Evolutionary conservation across 2,888 invertebrate genomes (phyloP).

Genomic region (Apeira syringaria): DNA sequence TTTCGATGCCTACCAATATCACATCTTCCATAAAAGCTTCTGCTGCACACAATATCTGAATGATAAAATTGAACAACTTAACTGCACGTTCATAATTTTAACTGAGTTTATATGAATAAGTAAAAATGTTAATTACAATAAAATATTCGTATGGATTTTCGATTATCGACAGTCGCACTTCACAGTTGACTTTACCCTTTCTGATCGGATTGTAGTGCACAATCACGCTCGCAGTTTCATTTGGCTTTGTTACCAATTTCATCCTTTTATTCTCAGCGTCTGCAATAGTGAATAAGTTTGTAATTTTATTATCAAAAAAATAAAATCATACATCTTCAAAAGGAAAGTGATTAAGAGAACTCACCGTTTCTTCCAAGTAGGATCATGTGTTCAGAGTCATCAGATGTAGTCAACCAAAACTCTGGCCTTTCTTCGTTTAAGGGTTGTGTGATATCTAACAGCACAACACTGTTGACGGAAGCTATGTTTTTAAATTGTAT

Average conservation of each 20-base stretch:
- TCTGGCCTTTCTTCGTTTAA: constrained; percentile 51
- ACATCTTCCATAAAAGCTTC: constrained; percentile 78
- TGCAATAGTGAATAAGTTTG: constrained; percentile 32
- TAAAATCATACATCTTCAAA: background rate
- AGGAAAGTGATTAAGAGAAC: background rate
- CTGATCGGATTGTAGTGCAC: constrained; percentile 62
- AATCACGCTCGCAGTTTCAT: constrained; percentile 47
- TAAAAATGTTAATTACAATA: constrained; percentile 44
- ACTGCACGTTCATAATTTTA: too few species aligned
- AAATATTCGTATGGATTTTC: constrained; percentile 72
- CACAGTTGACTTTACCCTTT: constrained; percentile 62
- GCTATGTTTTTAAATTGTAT: constrained; percentile 66
- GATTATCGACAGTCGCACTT: constrained; percentile 56
- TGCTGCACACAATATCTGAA: constrained; percentile 66
- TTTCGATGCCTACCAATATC: constrained; percentile 65
- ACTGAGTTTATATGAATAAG: too few species aligned
- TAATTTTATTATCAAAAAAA: background rate
- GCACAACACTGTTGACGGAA: constrained; percentile 53
- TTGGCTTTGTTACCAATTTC: constrained; percentile 49
- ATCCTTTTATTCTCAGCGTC: constrained; percentile 47
- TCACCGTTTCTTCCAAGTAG: constrained; percentile 49
- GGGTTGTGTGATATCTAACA: constrained; percentile 45
- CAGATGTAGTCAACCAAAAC: constrained; percentile 55
- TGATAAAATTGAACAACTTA: too few species aligned
- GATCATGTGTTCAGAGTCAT: constrained; percentile 43